phyloP scores from a whole-genome alignment of 2,797 vertebrate genomes.

The Fistularia commersonii region DNA sequence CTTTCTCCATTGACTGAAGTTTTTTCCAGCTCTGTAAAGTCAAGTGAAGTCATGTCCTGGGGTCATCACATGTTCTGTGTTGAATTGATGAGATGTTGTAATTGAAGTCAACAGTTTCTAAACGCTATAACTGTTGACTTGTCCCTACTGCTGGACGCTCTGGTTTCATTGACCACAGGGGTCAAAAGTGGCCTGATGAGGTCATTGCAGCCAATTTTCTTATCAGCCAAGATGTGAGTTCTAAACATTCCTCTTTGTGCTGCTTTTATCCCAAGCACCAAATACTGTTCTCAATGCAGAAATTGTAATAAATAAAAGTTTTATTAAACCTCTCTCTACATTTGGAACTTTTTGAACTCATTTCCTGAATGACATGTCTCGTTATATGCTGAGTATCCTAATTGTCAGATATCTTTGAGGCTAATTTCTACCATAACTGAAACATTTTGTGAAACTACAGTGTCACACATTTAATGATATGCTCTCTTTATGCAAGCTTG shows the following conservation, averaged over 20 bases:
- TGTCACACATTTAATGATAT: no score
- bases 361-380: not conserved
- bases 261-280: constrained; percentile 69
- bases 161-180: constrained; percentile 28
- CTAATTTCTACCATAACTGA: no score
- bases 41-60: constrained; percentile 33
- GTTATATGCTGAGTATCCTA: no score
- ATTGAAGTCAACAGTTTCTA: constrained; percentile 1
- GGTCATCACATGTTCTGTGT: constrained; percentile 16
- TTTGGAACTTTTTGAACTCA: no score
- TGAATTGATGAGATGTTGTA: constrained; percentile 9
- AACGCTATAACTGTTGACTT: constrained; percentile 5
- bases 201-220: constrained; percentile 49
- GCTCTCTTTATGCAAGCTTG: no score
- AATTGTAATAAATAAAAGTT: constrained; percentile 74
- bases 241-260: constrained; percentile 72
- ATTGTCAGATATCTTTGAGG: no score
- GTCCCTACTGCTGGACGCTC: constrained; percentile 39
- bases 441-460: no score
- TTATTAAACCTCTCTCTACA: constrained; percentile 54
- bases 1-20: constrained; percentile 22
- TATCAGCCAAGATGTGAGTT: constrained; percentile 56
- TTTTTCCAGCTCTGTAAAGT: constrained; percentile 12
- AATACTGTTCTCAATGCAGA: constrained; percentile 67
- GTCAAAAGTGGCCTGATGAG: constrained; percentile 26